Evolutionary conservation across 1,140 invertebrate species (phyloP).

Genomic region (Bilobella aurantiaca): DNA sequence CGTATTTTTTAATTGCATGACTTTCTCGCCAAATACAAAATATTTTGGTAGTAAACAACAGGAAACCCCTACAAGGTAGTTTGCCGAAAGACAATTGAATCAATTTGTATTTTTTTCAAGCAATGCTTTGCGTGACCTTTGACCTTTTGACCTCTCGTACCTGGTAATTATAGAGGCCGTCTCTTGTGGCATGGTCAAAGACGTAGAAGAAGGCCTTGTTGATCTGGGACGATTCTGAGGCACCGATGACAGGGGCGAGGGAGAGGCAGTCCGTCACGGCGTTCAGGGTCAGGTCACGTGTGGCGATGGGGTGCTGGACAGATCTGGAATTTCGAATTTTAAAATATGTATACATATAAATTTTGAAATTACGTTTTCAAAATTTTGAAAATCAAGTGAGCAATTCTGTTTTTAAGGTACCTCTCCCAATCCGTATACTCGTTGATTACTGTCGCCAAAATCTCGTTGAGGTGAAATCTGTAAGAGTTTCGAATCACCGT

Average conservation of each 20-base stretch:
- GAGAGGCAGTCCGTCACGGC: constrained; percentile 86
- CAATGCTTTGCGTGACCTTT: no score
- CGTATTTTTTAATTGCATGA: no score
- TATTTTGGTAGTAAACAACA: no score
- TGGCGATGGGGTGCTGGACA: constrained; percentile 79
- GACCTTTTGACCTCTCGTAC: no score
- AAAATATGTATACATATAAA: neutral
- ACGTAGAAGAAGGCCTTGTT: constrained; percentile 76
- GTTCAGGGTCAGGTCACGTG: constrained; percentile 80
- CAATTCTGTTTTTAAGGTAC: no score
- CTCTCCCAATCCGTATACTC: constrained; percentile 96
- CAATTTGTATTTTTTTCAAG: no score
- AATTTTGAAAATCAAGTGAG: no score
- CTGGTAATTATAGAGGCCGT: constrained; percentile 58
- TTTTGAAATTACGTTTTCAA: no score
- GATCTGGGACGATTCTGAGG: constrained; percentile 26
- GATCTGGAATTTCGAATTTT: constrained; percentile 46
- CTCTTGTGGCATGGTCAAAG: constrained; percentile 84
- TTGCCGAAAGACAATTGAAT: no score
- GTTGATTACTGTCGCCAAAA: constrained; percentile 91
- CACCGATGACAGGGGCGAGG: constrained; percentile 58
- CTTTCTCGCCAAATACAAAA: no score
- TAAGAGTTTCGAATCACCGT: constrained; percentile 89
- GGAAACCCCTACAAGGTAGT: no score
- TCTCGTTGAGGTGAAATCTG: constrained; percentile 84